These are phyloP conservation scores for Cyanocitta stelleri DNA, from an alignment of 2,113 vertebrate genomes.

Conservation along the genomic window DNA sequence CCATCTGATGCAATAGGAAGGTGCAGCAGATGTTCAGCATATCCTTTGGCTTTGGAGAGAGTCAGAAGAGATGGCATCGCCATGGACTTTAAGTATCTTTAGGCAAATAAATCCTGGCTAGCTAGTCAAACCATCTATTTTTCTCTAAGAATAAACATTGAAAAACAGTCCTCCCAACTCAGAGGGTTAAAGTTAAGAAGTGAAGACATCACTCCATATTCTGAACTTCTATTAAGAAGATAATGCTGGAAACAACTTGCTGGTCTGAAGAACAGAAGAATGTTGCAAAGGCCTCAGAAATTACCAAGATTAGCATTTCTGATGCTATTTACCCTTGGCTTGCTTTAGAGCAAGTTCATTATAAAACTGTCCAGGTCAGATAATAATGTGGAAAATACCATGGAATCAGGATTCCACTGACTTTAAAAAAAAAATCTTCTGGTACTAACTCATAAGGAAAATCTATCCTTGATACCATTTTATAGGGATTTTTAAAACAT, in stretches of 20 bases:
- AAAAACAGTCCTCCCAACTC: not conserved
- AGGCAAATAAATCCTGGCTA: not conserved
- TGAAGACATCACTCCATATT: not conserved
- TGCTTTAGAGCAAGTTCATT: not conserved
- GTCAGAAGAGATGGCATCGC: not conserved
- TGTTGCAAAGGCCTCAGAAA: not conserved
- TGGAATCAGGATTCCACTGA: not conserved
- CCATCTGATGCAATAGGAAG: not conserved
- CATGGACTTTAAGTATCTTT: not conserved
- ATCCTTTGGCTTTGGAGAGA: not conserved
- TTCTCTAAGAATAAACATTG: not conserved
- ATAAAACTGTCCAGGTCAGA: not conserved
- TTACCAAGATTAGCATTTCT: not conserved
- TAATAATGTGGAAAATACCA: not conserved
- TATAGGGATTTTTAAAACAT: not conserved
- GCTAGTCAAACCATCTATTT: not conserved
- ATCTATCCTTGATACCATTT: not conserved
- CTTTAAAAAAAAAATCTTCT: not conserved
- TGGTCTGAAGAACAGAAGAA: not conserved
- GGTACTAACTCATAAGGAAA: not conserved
- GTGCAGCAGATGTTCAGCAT: not conserved
- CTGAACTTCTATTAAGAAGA: not conserved
- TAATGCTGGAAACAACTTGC: not conserved
- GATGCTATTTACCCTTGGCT: not conserved
- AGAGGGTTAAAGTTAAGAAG: not conserved